Percentiles rank a stretch among this genome's conserved stretches.
Evolutionary conservation across 1,140 invertebrate genomes (phyloP).

Genomic region (Glomeris maerens): DNA sequence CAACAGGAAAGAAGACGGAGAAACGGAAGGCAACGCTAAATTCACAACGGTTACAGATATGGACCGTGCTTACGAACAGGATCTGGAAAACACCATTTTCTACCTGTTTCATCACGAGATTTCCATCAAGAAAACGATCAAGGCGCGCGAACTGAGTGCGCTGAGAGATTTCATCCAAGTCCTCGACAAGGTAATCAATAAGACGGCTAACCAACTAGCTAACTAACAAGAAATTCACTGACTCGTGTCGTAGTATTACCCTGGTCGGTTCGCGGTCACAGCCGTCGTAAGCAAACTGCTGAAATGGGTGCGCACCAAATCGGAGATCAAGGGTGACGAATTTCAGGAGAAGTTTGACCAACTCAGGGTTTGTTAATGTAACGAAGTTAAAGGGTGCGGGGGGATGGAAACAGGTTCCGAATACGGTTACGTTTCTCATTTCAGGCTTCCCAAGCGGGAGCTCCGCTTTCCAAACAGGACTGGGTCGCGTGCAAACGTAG

Average conservation of each 20-base stretch:
- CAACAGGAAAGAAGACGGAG: constrained; percentile 5
- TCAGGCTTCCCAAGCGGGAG: too few species aligned
- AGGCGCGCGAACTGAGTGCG: constrained; percentile 50
- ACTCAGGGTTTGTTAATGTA: constrained; percentile 27
- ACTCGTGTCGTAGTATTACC: too few species aligned
- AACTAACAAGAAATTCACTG: too few species aligned
- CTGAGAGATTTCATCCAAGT: constrained; percentile 55
- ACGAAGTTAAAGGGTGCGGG: constrained; percentile 34
- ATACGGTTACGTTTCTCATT: constrained; percentile 6
- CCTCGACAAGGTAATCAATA: constrained; percentile 36
- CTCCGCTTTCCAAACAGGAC: constrained; percentile 35
- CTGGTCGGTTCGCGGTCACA: too few species aligned
- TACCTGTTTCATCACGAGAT: constrained; percentile 71
- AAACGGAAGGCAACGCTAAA: constrained; percentile 6
- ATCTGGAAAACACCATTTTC: constrained; percentile 67
- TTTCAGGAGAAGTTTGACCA: constrained; percentile 24
- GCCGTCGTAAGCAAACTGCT: constrained; percentile 31
- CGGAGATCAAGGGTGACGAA: constrained; percentile 40
- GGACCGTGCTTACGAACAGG: constrained; percentile 53
- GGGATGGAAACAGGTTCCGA: constrained; percentile 23
- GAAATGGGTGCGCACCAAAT: constrained; percentile 31
- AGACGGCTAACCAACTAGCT: neutral
- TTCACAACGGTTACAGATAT: constrained; percentile 26
- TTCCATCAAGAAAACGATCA: constrained; percentile 45
- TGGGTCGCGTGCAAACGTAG: constrained; percentile 78